Conservation (phyloP, 2,888 invertebrate species). For the Nemotelus pantherinus region DNA sequence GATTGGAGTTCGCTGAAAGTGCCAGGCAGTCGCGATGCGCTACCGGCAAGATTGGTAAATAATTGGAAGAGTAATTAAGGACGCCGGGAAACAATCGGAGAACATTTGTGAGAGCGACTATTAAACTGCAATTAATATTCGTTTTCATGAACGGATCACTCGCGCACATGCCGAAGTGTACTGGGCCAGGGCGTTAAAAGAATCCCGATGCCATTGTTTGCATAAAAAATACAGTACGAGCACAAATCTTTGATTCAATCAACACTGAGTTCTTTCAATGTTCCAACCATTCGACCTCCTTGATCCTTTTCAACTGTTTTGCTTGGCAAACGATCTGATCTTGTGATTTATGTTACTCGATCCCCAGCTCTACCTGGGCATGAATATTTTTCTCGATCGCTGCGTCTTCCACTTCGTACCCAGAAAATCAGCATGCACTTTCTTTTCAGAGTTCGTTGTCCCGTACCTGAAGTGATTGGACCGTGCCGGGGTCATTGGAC, state of each 20-base stretch:
- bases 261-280: background rate
- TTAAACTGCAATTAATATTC: too few species aligned
- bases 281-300: background rate
- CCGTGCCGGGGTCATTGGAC: constrained; percentile 25
- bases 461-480: background rate
- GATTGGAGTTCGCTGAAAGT: constrained; percentile 10
- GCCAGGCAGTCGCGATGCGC: background rate
- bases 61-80: background rate
- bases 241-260: background rate
- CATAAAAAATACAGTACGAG: background rate
- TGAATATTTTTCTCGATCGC: background rate
- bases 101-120: too few species aligned
- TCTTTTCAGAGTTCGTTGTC: constrained; percentile 30
- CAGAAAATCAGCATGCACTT: background rate
- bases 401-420: background rate
- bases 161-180: too few species aligned
- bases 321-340: background rate
- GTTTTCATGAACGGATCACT: too few species aligned
- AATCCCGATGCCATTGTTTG: too few species aligned
- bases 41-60: constrained; percentile 6
- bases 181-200: too few species aligned
- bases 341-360: background rate
- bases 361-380: background rate
- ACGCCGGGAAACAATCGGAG: background rate
- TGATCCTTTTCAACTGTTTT: background rate